These are phyloP conservation scores for Ichneumon xanthorius DNA, from an alignment of 2,888 invertebrate species.

Conservation along the genomic window DNA sequence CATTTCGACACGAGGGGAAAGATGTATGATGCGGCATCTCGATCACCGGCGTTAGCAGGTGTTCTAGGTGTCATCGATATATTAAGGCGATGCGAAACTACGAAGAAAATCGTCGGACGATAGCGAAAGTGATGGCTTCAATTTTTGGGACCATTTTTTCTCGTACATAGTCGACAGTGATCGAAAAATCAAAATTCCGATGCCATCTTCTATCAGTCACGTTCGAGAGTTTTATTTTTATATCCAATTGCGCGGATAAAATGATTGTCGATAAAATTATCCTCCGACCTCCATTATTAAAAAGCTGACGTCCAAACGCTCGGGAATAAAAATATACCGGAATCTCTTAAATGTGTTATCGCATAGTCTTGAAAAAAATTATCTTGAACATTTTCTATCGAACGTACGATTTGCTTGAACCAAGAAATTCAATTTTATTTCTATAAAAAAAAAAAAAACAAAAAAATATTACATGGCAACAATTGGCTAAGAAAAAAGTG, in stretches of 20 bases:
- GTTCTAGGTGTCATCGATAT: not conserved
- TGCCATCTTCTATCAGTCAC: not conserved
- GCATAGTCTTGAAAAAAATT: no score
- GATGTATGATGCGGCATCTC: not conserved
- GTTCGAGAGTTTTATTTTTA: not conserved
- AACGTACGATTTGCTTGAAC: no score
- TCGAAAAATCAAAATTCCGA: not conserved
- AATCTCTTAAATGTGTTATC: no score
- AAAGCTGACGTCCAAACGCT: not conserved
- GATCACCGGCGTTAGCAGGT: not conserved
- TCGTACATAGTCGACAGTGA: not conserved
- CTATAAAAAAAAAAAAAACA: not conserved
- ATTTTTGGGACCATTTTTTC: not conserved
- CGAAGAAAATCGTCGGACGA: not conserved
- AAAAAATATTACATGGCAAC: no score
- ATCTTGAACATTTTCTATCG: no score
- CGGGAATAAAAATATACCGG: no score
- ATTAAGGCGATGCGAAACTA: conserved; percentile 1
- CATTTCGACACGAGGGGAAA: conserved; percentile 17
- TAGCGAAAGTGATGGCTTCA: not conserved
- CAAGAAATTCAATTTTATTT: no score
- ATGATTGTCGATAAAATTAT: not conserved
- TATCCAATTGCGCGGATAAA: not conserved
- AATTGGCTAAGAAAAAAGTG: not conserved
- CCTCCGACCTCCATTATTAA: not conserved